phyloP scores from a whole-genome alignment of 2,113 vertebrate genomes.

The Alaudala cheleensis region DNA sequence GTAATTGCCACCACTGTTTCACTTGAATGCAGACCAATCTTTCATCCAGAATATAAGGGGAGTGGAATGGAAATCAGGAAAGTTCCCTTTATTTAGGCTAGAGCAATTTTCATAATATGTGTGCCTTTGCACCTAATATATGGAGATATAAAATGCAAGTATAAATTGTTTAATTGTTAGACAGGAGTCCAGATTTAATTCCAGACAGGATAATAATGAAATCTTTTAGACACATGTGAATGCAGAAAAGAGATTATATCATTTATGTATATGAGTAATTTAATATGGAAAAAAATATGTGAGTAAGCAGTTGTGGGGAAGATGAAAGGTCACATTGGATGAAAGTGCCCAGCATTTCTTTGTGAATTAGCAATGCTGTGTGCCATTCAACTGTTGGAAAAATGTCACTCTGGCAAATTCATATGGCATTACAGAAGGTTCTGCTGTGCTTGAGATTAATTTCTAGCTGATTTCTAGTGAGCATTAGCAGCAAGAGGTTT shows the following conservation, averaged over 20 bases:
- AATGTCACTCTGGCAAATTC: background rate
- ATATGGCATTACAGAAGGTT: slow-evolving; percentile 4
- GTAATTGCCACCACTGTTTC: background rate
- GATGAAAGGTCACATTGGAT: slow-evolving; percentile 41
- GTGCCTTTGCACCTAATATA: background rate
- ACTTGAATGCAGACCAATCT: background rate
- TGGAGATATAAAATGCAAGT: background rate
- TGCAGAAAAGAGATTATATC: slow-evolving; percentile 40
- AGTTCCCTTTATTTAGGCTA: background rate
- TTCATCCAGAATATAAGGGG: background rate
- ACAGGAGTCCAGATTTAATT: background rate
- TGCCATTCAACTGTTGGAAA: slow-evolving; percentile 41
- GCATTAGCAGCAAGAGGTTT: background rate
- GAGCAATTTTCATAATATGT: slow-evolving; percentile 15
- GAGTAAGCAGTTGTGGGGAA: background rate
- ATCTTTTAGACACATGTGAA: background rate
- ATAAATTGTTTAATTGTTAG: slow-evolving; percentile 30
- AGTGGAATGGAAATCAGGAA: slow-evolving; percentile 42
- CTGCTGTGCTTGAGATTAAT: background rate
- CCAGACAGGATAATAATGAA: slow-evolving; percentile 34
- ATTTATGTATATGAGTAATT: slow-evolving; percentile 46
- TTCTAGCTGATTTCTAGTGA: background rate
- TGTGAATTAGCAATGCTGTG: slow-evolving; percentile 12
- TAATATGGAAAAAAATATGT: slow-evolving; percentile 43
- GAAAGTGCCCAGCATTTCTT: slow-evolving; percentile 11